Percentiles rank a stretch among this genome's conserved stretches.
phyloP scores from a whole-genome alignment of 1,140 invertebrate species.

The Linepithema humile region DNA sequence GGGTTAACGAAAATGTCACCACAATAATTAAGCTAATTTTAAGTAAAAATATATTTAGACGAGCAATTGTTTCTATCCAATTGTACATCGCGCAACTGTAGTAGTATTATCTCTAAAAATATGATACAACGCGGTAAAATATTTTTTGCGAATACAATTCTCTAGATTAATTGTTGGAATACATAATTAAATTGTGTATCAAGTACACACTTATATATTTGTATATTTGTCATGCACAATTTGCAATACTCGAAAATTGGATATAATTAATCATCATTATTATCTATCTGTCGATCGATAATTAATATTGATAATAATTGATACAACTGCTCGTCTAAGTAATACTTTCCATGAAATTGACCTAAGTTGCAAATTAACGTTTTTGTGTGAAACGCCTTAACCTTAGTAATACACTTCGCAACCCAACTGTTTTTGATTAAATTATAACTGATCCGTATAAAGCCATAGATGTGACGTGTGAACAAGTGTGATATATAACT shows the following conservation, averaged over 20 bases:
- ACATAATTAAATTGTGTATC: too few relatives aligned
- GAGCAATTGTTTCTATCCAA: slow-evolving; percentile 7
- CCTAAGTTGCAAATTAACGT: not conserved
- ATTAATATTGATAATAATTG: not conserved
- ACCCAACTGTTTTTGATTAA: not conserved
- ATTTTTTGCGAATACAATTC: not conserved
- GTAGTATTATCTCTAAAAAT: not conserved
- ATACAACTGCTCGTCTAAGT: slow-evolving; percentile 1
- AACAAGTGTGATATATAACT: slow-evolving; percentile 24
- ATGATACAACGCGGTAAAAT: not conserved
- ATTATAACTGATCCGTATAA: not conserved
- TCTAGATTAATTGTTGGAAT: not conserved
- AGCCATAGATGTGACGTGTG: not conserved
- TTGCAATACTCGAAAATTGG: not conserved
- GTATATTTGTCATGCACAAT: too few relatives aligned
- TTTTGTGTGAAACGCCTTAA: slow-evolving; percentile 7
- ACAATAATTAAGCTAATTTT: not conserved
- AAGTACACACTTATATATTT: too few relatives aligned
- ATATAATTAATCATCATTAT: not conserved
- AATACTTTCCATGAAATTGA: not conserved
- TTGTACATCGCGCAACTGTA: not conserved
- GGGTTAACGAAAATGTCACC: not conserved
- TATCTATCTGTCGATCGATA: not conserved
- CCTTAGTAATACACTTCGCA: not conserved
- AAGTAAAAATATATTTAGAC: not conserved